A percentile compares a stretch with the other conserved stretches of the same genome.
phyloP scores from a whole-genome alignment of 2,797 vertebrate genomes.

The Fundulus diaphanus region DNA sequence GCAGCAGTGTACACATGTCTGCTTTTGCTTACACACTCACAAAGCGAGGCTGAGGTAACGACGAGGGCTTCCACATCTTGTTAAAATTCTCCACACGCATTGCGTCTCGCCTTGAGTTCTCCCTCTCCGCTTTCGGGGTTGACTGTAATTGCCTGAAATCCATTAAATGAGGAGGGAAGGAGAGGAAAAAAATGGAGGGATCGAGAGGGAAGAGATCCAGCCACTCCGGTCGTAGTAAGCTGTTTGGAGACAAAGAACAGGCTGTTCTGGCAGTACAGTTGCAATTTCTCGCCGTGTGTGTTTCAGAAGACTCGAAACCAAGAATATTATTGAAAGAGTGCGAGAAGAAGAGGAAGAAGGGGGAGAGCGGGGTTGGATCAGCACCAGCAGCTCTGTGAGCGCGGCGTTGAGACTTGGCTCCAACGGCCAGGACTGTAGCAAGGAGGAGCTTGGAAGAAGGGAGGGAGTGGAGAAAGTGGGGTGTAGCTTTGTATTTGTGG shows the following conservation, averaged over 20 bases:
- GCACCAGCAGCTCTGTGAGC: conserved; percentile 70
- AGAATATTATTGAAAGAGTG: conserved; percentile 69
- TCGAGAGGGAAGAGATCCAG: conserved; percentile 59
- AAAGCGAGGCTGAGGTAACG: conserved; percentile 29
- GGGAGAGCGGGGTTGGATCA: conserved; percentile 59
- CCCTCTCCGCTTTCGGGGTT: conserved; percentile 60
- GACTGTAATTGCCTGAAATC: conserved; percentile 79
- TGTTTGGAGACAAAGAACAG: conserved; percentile 74
- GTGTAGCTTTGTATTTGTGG: conserved; percentile 42
- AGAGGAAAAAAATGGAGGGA: conserved; percentile 43
- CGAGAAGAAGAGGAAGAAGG: neutral
- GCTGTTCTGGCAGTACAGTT: conserved; percentile 64
- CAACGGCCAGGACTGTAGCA: conserved; percentile 49
- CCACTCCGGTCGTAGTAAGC: conserved; percentile 70
- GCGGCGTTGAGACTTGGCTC: conserved; percentile 70
- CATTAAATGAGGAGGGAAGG: conserved; percentile 68
- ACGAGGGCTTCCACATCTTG: conserved; percentile 76
- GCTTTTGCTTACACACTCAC: conserved; percentile 11
- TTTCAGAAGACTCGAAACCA: conserved; percentile 66
- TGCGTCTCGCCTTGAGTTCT: conserved; percentile 54
- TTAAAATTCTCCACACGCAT: conserved; percentile 75
- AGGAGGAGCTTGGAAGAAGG: conserved; percentile 50
- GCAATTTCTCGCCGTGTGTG: conserved; percentile 62
- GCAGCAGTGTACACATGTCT: conserved; percentile 32
- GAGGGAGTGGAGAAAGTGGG: conserved; percentile 40